Evolutionary conservation across 2,797 vertebrate genomes (phyloP), one percentile per base, ranked within the genome.

Genomic region (Rhadinocentrus ornatus): DNA sequence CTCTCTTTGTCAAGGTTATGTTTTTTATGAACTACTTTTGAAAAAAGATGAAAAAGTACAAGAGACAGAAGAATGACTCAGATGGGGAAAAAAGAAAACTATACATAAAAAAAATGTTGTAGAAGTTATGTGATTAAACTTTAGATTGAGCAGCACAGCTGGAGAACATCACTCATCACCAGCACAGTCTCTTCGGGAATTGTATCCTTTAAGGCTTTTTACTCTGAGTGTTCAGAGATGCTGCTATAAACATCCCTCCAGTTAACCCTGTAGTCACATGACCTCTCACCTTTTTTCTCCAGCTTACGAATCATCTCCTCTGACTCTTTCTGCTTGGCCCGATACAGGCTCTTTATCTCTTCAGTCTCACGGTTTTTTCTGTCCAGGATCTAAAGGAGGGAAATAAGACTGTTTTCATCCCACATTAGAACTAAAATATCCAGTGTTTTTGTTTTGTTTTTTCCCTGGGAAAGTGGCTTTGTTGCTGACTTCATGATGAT

Each of bases 311-410:
- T 93, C 0, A 69, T 91, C 41, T 98, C 96, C 58, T 98, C 97
- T 0, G 88, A 90, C 84, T 97, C 96, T 70, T 92, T 95, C 90
- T 96, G 96, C 86, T 97, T 98, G 76, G 71, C 92, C 69, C 91
- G 90, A 73, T 96, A 94, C 65, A 93, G 26, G 35, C 76, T 90
- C 91, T 99, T 99, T 84, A 97, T 67, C 81, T 95, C 94, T 35
- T 98, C 96, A 55, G 96, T 95, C 92, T 99, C 97, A 0, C 93
- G 86, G 62, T 99, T 99, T 88, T 99, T 99, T 70, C 97, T 93
- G 75, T 96, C 93, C 89, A 99, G 92, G 92, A 99, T 98, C 98
- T 99, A 85, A 26, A 84, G 71, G 84, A 15, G 81, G 74, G 16
- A 64, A 48, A 60, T 90, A 18, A 57, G 58, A 22, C 5, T 41